Conservation (phyloP, 2,888 invertebrate genomes). For the Leucania comma region DNA sequence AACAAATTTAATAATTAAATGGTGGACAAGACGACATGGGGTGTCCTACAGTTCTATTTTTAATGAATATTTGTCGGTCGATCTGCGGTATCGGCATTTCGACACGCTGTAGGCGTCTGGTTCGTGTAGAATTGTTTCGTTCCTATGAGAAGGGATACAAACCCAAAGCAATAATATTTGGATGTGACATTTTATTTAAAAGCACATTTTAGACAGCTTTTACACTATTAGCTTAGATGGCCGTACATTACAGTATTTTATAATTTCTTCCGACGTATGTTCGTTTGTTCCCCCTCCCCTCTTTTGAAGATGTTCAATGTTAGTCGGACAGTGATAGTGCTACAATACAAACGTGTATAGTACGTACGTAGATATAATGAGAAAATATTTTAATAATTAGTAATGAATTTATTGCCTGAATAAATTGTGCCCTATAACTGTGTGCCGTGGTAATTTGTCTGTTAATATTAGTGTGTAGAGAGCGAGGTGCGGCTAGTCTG, state of each 20-base stretch:
- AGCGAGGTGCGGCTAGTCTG: constrained; percentile 69
- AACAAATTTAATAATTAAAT: constrained; percentile 44
- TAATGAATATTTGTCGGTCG: constrained; percentile 41
- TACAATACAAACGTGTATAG: constrained; percentile 80
- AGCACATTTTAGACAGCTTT: constrained; percentile 79
- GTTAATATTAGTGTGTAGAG: constrained; percentile 69
- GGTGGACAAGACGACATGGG: constrained; percentile 49
- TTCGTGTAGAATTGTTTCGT: constrained; percentile 70
- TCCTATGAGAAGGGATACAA: constrained; percentile 76
- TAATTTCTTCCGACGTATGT: constrained; percentile 66
- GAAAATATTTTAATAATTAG: constrained; percentile 72
- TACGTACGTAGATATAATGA: constrained; percentile 77
- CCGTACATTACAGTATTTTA: constrained; percentile 63
- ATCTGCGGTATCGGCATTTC: constrained; percentile 7
- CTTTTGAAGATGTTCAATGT: constrained; percentile 71
- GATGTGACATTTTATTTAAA: constrained; percentile 84
- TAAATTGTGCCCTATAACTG: constrained; percentile 84
- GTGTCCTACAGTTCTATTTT: constrained; percentile 51
- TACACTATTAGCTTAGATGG: constrained; percentile 71
- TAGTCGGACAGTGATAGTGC: constrained; percentile 82
- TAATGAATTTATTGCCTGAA: constrained; percentile 81
- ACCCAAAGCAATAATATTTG: constrained; percentile 87
- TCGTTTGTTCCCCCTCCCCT: constrained; percentile 58
- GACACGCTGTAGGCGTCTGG: constrained; percentile 47
- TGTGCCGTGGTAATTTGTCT: constrained; percentile 80